Percentiles rank a stretch among this genome's conserved stretches.
phyloP scores from a whole-genome alignment of 1,140 invertebrate species.

The Oreohelix idahoensis region DNA sequence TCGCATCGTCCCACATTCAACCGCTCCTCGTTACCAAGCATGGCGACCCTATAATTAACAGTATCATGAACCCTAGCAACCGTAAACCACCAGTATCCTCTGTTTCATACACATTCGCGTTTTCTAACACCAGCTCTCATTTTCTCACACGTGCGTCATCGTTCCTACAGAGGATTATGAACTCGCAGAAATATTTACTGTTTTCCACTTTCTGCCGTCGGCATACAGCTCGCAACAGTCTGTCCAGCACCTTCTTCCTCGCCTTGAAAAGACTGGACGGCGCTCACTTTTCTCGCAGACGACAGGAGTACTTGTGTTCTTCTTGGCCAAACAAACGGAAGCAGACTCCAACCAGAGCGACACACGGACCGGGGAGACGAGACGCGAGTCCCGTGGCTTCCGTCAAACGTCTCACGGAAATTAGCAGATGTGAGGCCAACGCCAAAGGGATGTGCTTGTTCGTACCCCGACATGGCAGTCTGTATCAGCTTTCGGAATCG shows the following conservation, averaged over 20 bases:
- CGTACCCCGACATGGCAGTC: not conserved
- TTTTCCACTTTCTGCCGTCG: not conserved
- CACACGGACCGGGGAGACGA: not conserved
- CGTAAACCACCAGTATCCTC: too few species aligned
- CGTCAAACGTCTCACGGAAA: not conserved
- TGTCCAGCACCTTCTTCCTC: not conserved
- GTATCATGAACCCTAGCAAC: too few species aligned
- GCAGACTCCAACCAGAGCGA: not conserved
- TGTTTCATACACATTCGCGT: too few species aligned
- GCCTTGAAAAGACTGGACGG: not conserved
- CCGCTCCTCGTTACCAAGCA: too few species aligned
- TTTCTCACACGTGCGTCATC: too few species aligned
- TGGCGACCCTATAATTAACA: too few species aligned
- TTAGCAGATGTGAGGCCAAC: not conserved
- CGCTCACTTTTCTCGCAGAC: not conserved
- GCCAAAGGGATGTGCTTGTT: not conserved
- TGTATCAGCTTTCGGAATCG: conserved; percentile 3
- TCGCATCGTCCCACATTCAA: too few species aligned
- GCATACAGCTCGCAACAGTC: not conserved
- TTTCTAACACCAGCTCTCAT: too few species aligned
- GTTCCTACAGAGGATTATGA: too few species aligned
- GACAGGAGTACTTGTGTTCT: not conserved
- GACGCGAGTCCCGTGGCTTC: not conserved
- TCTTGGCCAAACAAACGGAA: not conserved
- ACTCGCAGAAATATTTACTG: too few species aligned